A percentile compares a stretch with the other conserved stretches of the same genome.
Conservation (phyloP, 2,888 invertebrate genomes). For the Galeopsomyia nigrocyanea region DNA sequence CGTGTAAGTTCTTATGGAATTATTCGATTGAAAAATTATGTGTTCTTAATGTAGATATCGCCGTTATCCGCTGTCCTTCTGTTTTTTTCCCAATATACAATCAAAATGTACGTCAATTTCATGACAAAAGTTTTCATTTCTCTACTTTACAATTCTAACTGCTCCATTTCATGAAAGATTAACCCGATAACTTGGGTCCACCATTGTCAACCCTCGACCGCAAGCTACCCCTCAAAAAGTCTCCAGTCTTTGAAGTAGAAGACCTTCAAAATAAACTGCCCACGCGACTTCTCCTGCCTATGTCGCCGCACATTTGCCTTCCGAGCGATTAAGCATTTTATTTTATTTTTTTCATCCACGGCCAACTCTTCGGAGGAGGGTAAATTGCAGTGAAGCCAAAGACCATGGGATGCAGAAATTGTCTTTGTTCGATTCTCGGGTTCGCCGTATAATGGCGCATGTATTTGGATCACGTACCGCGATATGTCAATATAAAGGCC, state of each 20-base stretch:
- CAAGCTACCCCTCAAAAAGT: background rate
- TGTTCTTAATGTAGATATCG: too few relatives aligned
- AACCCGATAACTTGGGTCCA: too few relatives aligned
- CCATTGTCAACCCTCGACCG: background rate
- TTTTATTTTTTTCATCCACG: constrained; percentile 59
- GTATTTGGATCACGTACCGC: constrained; percentile 69
- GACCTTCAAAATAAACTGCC: too few relatives aligned
- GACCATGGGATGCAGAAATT: background rate
- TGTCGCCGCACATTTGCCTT: constrained; percentile 54
- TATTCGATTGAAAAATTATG: too few relatives aligned
- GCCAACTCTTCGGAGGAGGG: constrained; percentile 59
- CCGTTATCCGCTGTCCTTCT: too few relatives aligned
- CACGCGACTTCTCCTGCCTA: background rate
- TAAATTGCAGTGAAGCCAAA: constrained; percentile 13
- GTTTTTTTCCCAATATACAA: too few relatives aligned
- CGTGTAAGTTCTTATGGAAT: too few relatives aligned
- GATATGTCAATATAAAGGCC: constrained; percentile 70
- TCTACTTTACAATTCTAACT: too few relatives aligned
- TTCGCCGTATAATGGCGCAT: constrained; percentile 67
- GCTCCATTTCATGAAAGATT: too few relatives aligned
- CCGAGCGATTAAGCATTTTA: constrained; percentile 59
- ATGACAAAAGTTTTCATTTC: background rate
- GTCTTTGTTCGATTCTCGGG: constrained; percentile 58
- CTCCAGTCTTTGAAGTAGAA: background rate
- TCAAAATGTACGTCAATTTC: too few relatives aligned